Conservation (phyloP, 2,888 invertebrate genomes). For the Cephus pulcher region DNA sequence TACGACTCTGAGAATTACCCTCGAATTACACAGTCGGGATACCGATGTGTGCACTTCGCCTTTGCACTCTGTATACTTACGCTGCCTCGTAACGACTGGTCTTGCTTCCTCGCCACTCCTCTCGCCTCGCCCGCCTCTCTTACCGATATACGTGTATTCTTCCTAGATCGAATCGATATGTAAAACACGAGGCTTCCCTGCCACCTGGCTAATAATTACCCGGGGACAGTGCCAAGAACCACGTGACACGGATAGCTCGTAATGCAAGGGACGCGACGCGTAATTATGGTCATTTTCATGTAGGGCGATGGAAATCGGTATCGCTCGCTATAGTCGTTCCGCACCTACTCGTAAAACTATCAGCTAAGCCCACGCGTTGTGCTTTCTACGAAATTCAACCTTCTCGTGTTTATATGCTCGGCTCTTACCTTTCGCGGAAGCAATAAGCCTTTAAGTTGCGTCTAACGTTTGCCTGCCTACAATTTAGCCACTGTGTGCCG, state of each 20-base stretch:
- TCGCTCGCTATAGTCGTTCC: neutral
- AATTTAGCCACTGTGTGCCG: neutral
- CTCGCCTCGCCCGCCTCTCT: slow-evolving; percentile 7
- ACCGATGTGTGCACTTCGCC: slow-evolving; percentile 52
- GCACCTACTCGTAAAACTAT: neutral
- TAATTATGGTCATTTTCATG: neutral
- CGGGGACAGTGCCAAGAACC: neutral
- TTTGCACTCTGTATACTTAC: slow-evolving; percentile 44
- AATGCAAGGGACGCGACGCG: neutral
- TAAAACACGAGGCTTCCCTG: neutral
- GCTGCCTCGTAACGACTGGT: slow-evolving; percentile 46
- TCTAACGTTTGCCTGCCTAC: neutral
- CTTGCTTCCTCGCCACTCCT: slow-evolving; percentile 4
- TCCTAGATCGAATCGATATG: neutral
- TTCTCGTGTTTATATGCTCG: neutral
- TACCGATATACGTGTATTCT: neutral
- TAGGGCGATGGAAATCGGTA: neutral
- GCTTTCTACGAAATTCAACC: neutral
- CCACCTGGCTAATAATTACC: neutral
- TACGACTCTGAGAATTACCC: slow-evolving; percentile 59
- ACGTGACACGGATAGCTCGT: neutral
- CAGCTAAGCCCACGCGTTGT: neutral
- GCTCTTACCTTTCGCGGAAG: neutral
- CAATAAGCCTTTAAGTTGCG: neutral
- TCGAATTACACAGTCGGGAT: slow-evolving; percentile 58